Evolutionary conservation across 2,113 vertebrate species (phyloP).

Genomic region (Nerophis ophidion): DNA sequence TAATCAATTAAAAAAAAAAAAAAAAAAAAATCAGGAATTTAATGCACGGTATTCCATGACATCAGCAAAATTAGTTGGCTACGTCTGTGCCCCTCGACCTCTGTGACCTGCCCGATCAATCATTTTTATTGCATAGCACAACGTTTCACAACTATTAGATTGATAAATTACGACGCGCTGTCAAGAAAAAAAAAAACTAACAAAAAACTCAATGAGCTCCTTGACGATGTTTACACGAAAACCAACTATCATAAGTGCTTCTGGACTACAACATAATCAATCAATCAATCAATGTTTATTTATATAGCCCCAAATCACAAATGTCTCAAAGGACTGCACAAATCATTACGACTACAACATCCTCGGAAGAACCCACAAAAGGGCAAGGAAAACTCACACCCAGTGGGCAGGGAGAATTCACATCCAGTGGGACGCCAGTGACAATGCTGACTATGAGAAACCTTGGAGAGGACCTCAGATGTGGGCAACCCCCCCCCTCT

Average conservation of each 20-base stretch:
- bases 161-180: background rate
- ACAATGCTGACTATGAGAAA: too few relatives aligned
- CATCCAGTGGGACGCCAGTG: too few relatives aligned
- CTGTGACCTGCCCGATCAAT: constrained; percentile 6
- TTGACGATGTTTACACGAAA: constrained; percentile 13
- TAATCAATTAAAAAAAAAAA: background rate
- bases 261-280: constrained; percentile 27
- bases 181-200: background rate
- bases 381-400: too few relatives aligned
- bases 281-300: too few relatives aligned
- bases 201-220: background rate
- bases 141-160: constrained; percentile 5
- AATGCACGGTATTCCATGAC: background rate
- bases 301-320: too few relatives aligned
- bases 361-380: too few relatives aligned
- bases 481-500: too few relatives aligned
- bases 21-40: background rate
- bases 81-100: background rate
- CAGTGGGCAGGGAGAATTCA: too few relatives aligned
- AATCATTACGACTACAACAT: too few relatives aligned
- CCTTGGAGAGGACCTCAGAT: too few relatives aligned
- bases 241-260: constrained; percentile 11
- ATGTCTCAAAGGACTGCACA: too few relatives aligned
- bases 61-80: constrained; percentile 5
- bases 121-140: constrained; percentile 4